Base-by-base conservation (phyloP, 2,888 invertebrate species). In the Halictus ligatus region DNA sequence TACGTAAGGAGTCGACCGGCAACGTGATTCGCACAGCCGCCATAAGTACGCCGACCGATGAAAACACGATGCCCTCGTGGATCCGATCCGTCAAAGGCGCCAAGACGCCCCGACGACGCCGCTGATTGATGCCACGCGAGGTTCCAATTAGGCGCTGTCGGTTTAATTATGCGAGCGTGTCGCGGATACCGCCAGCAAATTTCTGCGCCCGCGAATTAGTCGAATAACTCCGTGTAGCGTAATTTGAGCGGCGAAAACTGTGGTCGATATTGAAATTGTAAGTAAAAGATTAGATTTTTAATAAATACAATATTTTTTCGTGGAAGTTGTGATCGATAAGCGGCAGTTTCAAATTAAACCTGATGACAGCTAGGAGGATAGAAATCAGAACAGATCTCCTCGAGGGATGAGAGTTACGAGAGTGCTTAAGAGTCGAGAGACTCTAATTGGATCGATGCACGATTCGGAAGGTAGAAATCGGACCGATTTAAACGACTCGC, bases 41-140 rank as follows among this genome's bases (percentile, higher is more conserved):
- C 35, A 83, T 83, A 71, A 75, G 50, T 75, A 35, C 75, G 25
- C 6, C 2, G 5, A 25, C 29, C 71, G 46, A 75, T 3, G 54
- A 21, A 21, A 8, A 21, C 21, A 8, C 21, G 2, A 2, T 54
- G 8, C 21, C 21, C 8, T 8, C 3, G 46, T 21, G 54, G 54
- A 54, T 54, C 21, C 8, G 0, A 46, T 2, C 46, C 13, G 54
- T 54, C 54, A 8, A 21, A 54, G 54, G 8, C 21, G 54, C 35
- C 10, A 5, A 1, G 25, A 12, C 21, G 43, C 15, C 1, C 8
- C 25, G 15, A 69, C 25, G 29, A 18, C 15, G 13, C 25, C 54
- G 82, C 54, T 58, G 69, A 46, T 40, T 8, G 69, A 43, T 12
- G 71, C 25, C 13, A 21, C 21, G 40, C 40, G 21, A n/a, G 43